phyloP scores from a whole-genome alignment of 2,888 invertebrate genomes.

The Trissonchulus latispiculum region DNA sequence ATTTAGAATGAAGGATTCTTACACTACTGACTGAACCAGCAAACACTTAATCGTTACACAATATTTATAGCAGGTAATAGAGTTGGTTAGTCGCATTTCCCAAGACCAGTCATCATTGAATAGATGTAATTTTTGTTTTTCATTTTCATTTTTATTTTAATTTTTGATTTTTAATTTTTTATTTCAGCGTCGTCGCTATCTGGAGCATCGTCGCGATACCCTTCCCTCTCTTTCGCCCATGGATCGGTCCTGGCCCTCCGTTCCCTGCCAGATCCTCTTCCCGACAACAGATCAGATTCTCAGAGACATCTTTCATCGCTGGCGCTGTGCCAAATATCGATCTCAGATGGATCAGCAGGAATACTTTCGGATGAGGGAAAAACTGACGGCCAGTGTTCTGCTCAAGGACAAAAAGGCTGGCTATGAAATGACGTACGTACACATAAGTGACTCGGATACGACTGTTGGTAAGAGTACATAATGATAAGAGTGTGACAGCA shows the following conservation, averaged over 20 bases:
- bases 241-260: neutral
- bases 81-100: no score
- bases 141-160: no score
- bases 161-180: no score
- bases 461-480: no score
- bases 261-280: neutral
- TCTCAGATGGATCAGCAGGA: constrained; percentile 9
- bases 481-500: no score
- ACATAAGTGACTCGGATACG: no score
- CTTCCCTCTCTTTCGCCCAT: neutral
- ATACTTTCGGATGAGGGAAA: constrained; percentile 17
- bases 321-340: neutral
- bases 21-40: no score
- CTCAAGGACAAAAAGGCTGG: constrained; percentile 17
- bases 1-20: no score
- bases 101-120: no score
- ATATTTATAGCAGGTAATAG: no score
- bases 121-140: no score
- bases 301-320: neutral
- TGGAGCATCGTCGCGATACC: neutral
- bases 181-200: neutral
- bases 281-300: neutral
- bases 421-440: constrained; percentile 5
- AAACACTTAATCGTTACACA: no score
- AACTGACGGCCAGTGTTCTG: constrained; percentile 1